Base-by-base conservation (phyloP, 2,113 vertebrate genomes). In the Castor canadensis region DNA sequence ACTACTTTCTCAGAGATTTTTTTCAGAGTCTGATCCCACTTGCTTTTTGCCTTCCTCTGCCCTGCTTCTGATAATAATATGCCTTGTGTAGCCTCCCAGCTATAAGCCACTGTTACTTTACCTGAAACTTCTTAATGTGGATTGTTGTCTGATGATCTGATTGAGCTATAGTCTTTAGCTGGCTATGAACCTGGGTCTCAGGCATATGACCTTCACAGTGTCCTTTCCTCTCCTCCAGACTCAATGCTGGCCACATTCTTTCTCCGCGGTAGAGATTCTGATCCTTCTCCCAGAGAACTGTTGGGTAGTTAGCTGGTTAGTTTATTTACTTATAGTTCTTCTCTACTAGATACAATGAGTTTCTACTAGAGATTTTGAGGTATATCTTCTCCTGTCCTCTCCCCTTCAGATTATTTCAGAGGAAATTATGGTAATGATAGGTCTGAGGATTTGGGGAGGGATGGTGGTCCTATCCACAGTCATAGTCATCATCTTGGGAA, bases 211-310 rank as follows among this genome's bases (percentile, higher is more conserved):
- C 28, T 43, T 66, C 54, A 2, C 12, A 30, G 24, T 79, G 4
- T 45, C 17, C 5, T 5, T 66, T 10, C 38, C 12, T 72, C 28
- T 87, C 28, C 47, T 76, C 17, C 9, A 28, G 47, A 5, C 20
- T 22, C 1, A 45, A 1, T 6, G 2, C 43, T 69, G 58, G 1
- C 8, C 40, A 24, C 3, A 4, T 28, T 35, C 20, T 72, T 28
- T 20, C 5, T 1, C 3, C 26, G 17, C 26, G 6, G 1, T 12
- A 3, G 13, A 82, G n/a, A 28, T 35, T 58, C 45, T 60, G 3
- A 30, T 32, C 5, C 77, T 64, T 72, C 35, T 94, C 26, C 24
- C 6, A 45, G 16, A 79, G 12, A 66, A 32, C 10, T 32, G 8
- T 38, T 69, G 20, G 20, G 28, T 19, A 79, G 12, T 47, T 26